Conservation (phyloP, 1,140 invertebrate genomes). For the Drosophila kohkoa region DNA sequence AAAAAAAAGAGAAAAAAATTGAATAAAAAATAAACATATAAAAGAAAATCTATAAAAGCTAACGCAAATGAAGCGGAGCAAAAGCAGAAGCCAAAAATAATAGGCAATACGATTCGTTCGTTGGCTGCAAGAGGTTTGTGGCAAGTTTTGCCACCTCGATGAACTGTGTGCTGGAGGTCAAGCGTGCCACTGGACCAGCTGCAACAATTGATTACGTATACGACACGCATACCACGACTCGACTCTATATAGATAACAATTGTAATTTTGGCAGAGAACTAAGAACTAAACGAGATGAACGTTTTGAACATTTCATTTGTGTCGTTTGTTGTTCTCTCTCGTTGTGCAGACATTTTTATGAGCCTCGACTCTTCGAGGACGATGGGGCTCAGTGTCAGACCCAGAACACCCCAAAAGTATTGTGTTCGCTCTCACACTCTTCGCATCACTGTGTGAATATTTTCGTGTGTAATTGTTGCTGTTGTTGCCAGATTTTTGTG, state of each 20-base stretch:
- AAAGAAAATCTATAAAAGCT: slow-evolving; percentile 24
- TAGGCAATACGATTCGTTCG: slow-evolving; percentile 33
- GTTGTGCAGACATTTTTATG: slow-evolving; percentile 74
- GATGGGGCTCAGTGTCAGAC: slow-evolving; percentile 45
- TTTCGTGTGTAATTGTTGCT: slow-evolving; percentile 28
- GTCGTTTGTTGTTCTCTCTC: slow-evolving; percentile 6
- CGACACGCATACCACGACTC: slow-evolving; percentile 49
- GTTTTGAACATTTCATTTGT: slow-evolving; percentile 24
- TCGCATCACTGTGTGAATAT: slow-evolving; percentile 28
- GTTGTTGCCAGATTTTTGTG: slow-evolving; percentile 44
- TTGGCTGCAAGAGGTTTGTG: background rate
- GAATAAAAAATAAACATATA: background rate
- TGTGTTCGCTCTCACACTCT: background rate
- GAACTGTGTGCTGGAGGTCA: slow-evolving; percentile 37
- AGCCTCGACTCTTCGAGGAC: slow-evolving; percentile 31
- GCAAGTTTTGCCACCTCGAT: slow-evolving; percentile 16
- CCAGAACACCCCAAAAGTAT: slow-evolving; percentile 42
- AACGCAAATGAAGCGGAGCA: slow-evolving; percentile 45
- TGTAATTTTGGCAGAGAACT: slow-evolving; percentile 11
- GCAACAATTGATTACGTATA: slow-evolving; percentile 81
- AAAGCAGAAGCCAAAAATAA: slow-evolving; percentile 47
- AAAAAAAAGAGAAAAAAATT: slow-evolving; percentile 22
- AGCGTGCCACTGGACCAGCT: slow-evolving; percentile 53
- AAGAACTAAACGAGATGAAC: slow-evolving; percentile 20
- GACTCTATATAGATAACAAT: slow-evolving; percentile 34